phyloP scores from a whole-genome alignment of 1,140 invertebrate species.

The Calliopsis andreniformis region DNA sequence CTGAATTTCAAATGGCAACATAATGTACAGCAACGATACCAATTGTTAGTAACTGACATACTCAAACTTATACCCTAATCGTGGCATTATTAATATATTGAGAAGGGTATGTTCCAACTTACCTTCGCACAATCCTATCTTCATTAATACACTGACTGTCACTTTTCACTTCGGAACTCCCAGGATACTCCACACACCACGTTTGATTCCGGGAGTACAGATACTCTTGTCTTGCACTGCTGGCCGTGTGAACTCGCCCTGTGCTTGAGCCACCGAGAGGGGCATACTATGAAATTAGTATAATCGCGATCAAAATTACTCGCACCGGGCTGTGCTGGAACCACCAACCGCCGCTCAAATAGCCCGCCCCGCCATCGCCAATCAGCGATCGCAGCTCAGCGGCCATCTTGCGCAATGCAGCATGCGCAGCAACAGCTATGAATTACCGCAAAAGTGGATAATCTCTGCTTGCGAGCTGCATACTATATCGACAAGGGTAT shows the following conservation, averaged over 20 bases:
- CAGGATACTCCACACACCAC: slow-evolving; percentile 37
- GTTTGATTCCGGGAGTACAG: slow-evolving; percentile 56
- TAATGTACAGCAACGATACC: background rate
- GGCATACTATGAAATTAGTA: slow-evolving; percentile 73
- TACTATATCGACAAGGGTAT: slow-evolving; percentile 1
- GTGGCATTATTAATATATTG: background rate
- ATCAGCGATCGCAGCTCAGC: slow-evolving; percentile 59
- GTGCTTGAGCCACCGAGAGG: slow-evolving; percentile 68
- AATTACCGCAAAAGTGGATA: slow-evolving; percentile 73
- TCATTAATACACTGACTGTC: background rate
- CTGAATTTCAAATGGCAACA: background rate
- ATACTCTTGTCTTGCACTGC: slow-evolving; percentile 55
- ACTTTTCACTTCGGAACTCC: slow-evolving; percentile 8
- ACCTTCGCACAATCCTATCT: background rate
- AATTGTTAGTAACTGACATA: background rate
- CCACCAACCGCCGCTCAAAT: slow-evolving; percentile 74
- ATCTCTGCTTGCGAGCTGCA: slow-evolving; percentile 48
- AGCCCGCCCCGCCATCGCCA: slow-evolving; percentile 68
- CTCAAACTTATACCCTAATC: background rate
- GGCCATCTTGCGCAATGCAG: slow-evolving; percentile 67
- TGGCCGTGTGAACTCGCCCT: slow-evolving; percentile 63
- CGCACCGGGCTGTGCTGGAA: slow-evolving; percentile 62
- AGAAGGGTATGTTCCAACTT: background rate
- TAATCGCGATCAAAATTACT: slow-evolving; percentile 76
- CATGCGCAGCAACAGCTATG: slow-evolving; percentile 57